phyloP scores from a whole-genome alignment of 2,113 vertebrate species.

The Ondatra zibethicus region DNA sequence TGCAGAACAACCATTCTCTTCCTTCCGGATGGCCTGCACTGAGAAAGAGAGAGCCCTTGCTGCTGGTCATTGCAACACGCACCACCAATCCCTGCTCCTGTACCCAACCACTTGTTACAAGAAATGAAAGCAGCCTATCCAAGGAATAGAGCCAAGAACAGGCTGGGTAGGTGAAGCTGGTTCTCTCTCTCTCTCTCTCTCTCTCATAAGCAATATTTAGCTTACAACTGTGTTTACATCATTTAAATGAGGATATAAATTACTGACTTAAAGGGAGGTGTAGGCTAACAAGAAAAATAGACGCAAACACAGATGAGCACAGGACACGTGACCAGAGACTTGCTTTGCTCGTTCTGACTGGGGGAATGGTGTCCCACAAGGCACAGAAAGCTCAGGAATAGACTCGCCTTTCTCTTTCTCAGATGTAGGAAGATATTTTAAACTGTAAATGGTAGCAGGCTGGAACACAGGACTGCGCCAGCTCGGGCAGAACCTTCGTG shows the following conservation, averaged over 20 bases:
- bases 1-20: background rate
- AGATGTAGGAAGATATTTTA: background rate
- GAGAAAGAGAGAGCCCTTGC: background rate
- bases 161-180: background rate
- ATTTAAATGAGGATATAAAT: conserved; percentile 31
- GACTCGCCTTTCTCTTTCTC: background rate
- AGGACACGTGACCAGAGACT: background rate
- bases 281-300: background rate
- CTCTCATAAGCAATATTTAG: background rate
- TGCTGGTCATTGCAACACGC: background rate
- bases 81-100: background rate
- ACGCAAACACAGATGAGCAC: background rate
- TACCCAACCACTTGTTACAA: background rate
- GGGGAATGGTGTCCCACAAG: background rate
- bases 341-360: background rate
- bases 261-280: background rate
- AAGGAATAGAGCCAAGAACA: background rate
- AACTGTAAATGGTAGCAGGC: conserved; percentile 9
- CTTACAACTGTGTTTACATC: background rate
- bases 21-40: background rate
- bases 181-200: background rate
- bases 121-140: background rate
- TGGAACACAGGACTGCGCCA: background rate
- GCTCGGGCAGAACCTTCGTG: background rate
- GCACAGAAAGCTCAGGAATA: background rate